Conservation (phyloP, 2,888 invertebrate species). For the Acanthopleura granulata region DNA sequence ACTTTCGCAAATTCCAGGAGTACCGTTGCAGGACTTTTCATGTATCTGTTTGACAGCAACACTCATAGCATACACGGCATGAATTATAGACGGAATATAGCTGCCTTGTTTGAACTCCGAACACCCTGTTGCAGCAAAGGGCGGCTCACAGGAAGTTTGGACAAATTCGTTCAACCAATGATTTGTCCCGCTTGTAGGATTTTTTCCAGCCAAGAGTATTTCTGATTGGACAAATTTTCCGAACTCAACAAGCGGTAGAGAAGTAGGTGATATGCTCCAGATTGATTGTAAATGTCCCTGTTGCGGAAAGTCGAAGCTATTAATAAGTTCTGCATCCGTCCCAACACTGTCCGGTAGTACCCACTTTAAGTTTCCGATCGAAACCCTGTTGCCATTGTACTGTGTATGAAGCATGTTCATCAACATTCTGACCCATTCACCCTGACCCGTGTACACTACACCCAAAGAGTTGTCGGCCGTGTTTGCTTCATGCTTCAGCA, state of each 20-base stretch:
- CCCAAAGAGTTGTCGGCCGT: background rate
- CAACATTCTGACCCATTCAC: background rate
- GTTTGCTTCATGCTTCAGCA: background rate
- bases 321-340: background rate
- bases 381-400: background rate
- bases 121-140: background rate
- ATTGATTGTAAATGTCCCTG: background rate
- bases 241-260: background rate
- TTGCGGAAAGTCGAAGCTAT: background rate
- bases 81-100: background rate
- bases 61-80: conserved; percentile 10
- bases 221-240: background rate
- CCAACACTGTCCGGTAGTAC: conserved; percentile 6
- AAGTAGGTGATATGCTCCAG: background rate
- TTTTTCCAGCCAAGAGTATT: background rate
- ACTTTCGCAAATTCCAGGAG: background rate
- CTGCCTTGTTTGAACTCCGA: background rate
- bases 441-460: background rate
- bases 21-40: background rate
- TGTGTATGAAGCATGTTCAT: background rate
- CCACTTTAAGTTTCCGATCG: background rate
- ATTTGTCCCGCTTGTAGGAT: background rate
- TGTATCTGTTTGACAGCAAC: background rate
- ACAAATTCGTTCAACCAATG: background rate
- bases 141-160: background rate